Conservation (phyloP, 2,113 vertebrate species). For the Emydura subglobosa region DNA sequence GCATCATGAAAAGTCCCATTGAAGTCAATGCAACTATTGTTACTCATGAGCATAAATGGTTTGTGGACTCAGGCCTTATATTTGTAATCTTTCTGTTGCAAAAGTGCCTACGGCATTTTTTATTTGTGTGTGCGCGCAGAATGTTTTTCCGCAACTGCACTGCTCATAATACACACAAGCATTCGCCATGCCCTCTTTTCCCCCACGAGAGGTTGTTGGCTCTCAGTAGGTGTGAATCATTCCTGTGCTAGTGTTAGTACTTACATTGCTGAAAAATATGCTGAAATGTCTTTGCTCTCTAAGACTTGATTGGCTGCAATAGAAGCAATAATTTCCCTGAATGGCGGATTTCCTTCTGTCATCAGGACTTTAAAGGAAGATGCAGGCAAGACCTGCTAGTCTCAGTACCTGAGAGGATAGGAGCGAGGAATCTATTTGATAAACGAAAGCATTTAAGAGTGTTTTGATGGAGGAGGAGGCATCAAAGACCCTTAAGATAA, state of each 20-base stretch:
- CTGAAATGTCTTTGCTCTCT: neutral
- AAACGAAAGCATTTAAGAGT: conserved; percentile 19
- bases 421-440: neutral
- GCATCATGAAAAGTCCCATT: rapidly evolving
- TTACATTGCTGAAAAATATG: neutral
- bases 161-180: rapidly evolving
- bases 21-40: rapidly evolving
- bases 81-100: neutral
- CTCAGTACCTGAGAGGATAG: conserved; percentile 46
- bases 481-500: neutral
- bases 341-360: conserved; percentile 1
- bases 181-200: neutral
- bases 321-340: neutral
- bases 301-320: neutral
- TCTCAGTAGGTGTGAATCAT: neutral
- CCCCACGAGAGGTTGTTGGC: neutral
- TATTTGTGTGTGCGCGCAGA: neutral
- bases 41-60: rapidly evolving
- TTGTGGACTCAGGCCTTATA: rapidly evolving
- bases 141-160: neutral
- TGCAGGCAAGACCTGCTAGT: conserved; percentile 9
- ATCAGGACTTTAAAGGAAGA: conserved; percentile 26
- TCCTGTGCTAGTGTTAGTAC: neutral
- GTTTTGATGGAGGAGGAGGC: conserved; percentile 21
- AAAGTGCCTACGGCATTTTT: neutral